Conservation (phyloP, 2,888 invertebrate genomes). For the Lochmaea crataegi region DNA sequence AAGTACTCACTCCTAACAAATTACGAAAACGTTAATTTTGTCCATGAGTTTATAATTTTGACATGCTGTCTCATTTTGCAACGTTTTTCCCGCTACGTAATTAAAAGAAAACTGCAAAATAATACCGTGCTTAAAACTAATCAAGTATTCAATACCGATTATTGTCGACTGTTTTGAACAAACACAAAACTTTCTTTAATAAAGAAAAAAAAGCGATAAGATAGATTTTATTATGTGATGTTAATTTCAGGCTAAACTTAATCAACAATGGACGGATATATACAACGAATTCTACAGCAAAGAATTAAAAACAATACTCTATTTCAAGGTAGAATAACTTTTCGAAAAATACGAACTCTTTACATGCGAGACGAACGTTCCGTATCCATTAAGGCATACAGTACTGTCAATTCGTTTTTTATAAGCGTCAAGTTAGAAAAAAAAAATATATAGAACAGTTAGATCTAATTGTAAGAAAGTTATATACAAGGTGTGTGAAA, state of each 20-base stretch:
- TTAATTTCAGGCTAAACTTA: slow-evolving; percentile 19
- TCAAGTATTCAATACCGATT: not conserved
- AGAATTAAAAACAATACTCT: slow-evolving; percentile 39
- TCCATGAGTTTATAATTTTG: too few species aligned
- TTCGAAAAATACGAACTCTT: slow-evolving; percentile 25
- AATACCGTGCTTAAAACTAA: not conserved
- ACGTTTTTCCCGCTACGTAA: too few species aligned
- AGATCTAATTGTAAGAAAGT: not conserved
- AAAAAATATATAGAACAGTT: not conserved
- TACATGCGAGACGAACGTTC: slow-evolving; percentile 22
- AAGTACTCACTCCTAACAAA: too few species aligned
- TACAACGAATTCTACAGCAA: slow-evolving; percentile 22
- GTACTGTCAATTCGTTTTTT: slow-evolving; percentile 2
- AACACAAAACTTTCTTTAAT: not conserved
- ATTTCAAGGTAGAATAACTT: slow-evolving; percentile 44
- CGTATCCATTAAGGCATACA: not conserved
- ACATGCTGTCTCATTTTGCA: too few species aligned
- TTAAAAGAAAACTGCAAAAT: too few species aligned
- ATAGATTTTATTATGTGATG: slow-evolving; percentile 4
- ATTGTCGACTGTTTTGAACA: not conserved
- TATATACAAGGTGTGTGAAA: not conserved
- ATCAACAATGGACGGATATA: slow-evolving; percentile 39
- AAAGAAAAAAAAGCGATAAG: not conserved
- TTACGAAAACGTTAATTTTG: too few species aligned
- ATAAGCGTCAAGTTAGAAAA: not conserved